Percentiles rank a stretch among this genome's conserved stretches.
Evolutionary conservation across 2,797 vertebrate species (phyloP).

Genomic region (Ispidina lecontei): DNA sequence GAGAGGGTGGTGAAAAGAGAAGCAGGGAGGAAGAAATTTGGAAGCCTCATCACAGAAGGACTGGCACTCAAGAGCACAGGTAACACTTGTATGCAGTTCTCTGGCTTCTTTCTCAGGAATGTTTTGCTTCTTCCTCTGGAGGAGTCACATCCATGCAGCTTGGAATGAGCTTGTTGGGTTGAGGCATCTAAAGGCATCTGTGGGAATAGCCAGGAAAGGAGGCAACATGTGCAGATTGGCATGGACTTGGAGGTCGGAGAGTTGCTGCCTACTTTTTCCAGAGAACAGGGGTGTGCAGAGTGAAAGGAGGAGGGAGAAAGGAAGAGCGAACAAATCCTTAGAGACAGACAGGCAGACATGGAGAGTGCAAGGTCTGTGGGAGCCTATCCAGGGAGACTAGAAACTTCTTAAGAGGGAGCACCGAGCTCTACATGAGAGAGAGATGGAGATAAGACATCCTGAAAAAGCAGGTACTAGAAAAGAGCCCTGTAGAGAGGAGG

Average conservation of each 20-base stretch:
- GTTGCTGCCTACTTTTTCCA: neutral
- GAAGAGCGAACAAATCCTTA: neutral
- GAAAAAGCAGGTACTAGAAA: neutral
- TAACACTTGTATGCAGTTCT: conserved; percentile 44
- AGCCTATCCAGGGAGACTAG: neutral
- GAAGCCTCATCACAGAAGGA: conserved; percentile 38
- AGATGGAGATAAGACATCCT: neutral
- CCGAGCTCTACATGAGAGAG: neutral
- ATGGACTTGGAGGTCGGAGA: neutral
- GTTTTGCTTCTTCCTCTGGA: neutral
- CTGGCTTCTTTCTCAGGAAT: conserved; percentile 19
- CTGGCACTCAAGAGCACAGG: conserved; percentile 60
- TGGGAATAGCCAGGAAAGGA: neutral
- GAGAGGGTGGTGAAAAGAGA: conserved; percentile 23
- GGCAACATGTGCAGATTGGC: neutral
- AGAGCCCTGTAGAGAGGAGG: neutral
- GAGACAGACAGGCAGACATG: neutral
- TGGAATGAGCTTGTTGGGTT: neutral
- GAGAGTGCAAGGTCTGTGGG: neutral
- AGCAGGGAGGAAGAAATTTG: conserved; percentile 29
- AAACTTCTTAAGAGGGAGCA: neutral
- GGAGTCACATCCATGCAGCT: neutral
- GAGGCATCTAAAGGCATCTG: neutral
- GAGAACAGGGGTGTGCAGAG: neutral
- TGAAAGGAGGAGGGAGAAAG: neutral